Base-by-base conservation (phyloP, 2,797 vertebrate genomes). In the Valencia hispanica region DNA sequence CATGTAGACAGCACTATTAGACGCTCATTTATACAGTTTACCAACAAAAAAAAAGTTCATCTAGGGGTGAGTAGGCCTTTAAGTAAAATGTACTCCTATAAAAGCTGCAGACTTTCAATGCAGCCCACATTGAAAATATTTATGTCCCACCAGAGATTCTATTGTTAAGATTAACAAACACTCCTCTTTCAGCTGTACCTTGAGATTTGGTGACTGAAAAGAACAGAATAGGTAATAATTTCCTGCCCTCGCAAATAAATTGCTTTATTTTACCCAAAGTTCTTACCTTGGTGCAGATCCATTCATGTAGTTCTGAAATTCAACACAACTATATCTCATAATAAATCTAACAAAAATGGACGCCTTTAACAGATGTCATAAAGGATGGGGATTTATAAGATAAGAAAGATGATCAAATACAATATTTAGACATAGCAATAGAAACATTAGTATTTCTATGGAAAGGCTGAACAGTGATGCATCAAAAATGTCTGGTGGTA, bases 171-270 rank as follows among this genome's bases (percentile, higher is more conserved):
- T 65, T 74, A 34, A 14, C 5, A 17, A 59, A 43, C 11, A 68
- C 2, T n/a, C 14, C 10, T 34, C 27, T 14, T 57, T 34, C 12
- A 68, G 11, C 36, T 63, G 41, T 47, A n/a, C 55, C 45, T 68
- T 43, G 30, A 53, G 63, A 34, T 34, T 50, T 53, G 50, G 15
- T 63, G 47, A 8, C 10, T 72, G 36, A 65, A 73, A 74, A 75
- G 66, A 68, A 53, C 20, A 47, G 63, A 43, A 75, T 20, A 68
- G 63, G 30, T 50, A 48, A 27, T 17, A 50, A 74, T 68, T 25
- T 48, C 39, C 12, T 25, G 14, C 20, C 7, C 69, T 61, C 9
- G 32, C 14, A 25, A 57, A 36, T 32, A 39, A 66, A 65, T 32
- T 11, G 30, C 70, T 4, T 51, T 66, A 25, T 65, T 68, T 73